Evolutionary conservation across 2,113 vertebrate genomes (phyloP).

Genomic region (Dolichotis patagonum): DNA sequence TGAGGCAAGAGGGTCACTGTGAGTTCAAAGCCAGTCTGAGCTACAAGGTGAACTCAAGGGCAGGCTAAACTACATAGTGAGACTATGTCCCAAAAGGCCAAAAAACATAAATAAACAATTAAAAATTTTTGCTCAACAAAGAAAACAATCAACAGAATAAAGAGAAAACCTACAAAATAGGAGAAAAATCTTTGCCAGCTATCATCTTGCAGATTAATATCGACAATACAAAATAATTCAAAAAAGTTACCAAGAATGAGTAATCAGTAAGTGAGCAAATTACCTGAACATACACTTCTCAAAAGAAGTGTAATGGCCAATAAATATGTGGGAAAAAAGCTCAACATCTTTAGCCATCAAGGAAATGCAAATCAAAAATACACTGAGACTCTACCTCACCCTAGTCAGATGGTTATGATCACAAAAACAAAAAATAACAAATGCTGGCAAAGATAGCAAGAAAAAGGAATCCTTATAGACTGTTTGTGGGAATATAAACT

Average conservation of each 20-base stretch:
- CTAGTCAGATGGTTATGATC: background rate
- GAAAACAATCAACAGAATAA: no score
- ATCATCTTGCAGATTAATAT: background rate
- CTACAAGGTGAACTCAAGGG: no score
- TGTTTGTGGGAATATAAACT: background rate
- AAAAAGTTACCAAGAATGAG: background rate
- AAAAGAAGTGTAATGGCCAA: no score
- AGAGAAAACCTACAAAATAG: no score
- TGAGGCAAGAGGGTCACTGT: no score
- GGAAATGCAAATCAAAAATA: background rate
- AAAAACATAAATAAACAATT: no score
- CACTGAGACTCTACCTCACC: background rate
- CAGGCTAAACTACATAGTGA: no score
- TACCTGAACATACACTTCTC: background rate
- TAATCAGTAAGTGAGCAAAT: background rate
- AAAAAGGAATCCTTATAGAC: background rate
- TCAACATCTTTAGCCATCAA: background rate
- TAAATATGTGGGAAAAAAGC: no score
- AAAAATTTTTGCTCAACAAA: no score
- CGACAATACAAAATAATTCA: background rate
- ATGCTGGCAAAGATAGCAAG: background rate
- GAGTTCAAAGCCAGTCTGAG: no score
- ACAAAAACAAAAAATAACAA: background rate
- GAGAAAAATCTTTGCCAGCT: background rate
- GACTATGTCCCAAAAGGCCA: no score